A percentile compares a stretch with the other conserved stretches of the same genome.
Conservation (phyloP, 2,113 vertebrate species). For the Gallinago undulata region DNA sequence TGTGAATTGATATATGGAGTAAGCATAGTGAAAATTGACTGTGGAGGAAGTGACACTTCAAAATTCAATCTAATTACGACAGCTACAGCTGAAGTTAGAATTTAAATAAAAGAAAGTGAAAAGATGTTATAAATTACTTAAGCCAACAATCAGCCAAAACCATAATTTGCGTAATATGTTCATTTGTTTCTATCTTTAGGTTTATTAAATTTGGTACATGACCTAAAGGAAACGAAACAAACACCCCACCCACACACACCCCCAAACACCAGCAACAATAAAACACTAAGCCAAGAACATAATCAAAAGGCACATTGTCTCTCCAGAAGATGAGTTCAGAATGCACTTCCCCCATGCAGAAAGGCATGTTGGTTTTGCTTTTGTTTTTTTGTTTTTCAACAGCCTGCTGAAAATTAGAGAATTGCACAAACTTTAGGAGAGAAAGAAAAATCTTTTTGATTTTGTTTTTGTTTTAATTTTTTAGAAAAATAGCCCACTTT, state of each 20-base stretch:
- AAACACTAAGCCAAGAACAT: not conserved
- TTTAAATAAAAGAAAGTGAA: slow-evolving; percentile 19
- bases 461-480: not conserved
- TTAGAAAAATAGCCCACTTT: not conserved
- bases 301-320: not conserved
- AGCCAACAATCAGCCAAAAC: not conserved
- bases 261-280: not conserved
- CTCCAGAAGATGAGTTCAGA: not conserved
- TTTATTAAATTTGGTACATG: not conserved
- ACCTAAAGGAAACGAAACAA: not conserved
- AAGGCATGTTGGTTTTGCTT: not conserved
- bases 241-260: too few species aligned
- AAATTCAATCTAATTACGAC: slow-evolving; percentile 36
- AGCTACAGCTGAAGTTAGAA: not conserved
- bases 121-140: not conserved
- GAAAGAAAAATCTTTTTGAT: not conserved
- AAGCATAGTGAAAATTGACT: slow-evolving; percentile 36
- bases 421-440: not conserved
- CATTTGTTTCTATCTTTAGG: not conserved
- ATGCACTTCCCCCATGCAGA: not conserved
- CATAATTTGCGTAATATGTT: not conserved
- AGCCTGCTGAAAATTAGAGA: not conserved
- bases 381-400: not conserved
- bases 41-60: slow-evolving; percentile 7
- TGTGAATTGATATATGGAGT: not conserved